Base-by-base conservation (phyloP, 2,113 vertebrate genomes). In the Hyaena hyaena region DNA sequence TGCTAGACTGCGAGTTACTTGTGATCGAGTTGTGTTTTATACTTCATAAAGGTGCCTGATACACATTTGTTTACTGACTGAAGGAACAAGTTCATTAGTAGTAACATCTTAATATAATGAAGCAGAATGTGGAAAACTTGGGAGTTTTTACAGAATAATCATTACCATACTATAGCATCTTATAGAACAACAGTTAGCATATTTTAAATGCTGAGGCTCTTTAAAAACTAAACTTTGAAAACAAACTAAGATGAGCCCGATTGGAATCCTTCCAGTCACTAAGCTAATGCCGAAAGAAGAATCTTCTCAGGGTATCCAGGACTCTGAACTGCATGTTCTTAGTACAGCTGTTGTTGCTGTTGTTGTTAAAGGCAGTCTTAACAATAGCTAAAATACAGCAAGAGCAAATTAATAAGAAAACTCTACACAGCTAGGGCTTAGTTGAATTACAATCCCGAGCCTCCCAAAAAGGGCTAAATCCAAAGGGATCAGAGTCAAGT, bases 401-500 rank as follows among this genome's bases (percentile, higher is more conserved):
- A 86, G 71, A 91, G 74, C 68, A 96, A 96, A 97, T 97, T 97
- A 98, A 90, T 97, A 98, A 97, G 92, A 96, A 97, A 97, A 97
- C 68, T 96, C 95, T 97, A 97, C 97, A 95, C n/a, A 98, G 96
- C 58, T 88, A 97, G 88, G 58, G 86, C 39, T 98, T 97, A 96
- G 83, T 48, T 98, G 95, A 98, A 96, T 97, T 97, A 96, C 95
- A 98, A 98, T 98, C 96, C 73, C 86, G 95, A 45, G 90, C 95
- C 82, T 98, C 63, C 79, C 88, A 96, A 76, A 45, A 94, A 96
- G 69, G 66, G 73, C 84, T 92, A 96, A 97, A 93, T 94, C 91
- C 90, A 97, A 97, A 98, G 88, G 89, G 95, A 97, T 98, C 97
- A 97, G 85, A 98, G 93, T 98, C 94, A 96, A 98, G 88, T 95